phyloP scores from a whole-genome alignment of 2,888 invertebrate species.

The Drosophila ezoana region DNA sequence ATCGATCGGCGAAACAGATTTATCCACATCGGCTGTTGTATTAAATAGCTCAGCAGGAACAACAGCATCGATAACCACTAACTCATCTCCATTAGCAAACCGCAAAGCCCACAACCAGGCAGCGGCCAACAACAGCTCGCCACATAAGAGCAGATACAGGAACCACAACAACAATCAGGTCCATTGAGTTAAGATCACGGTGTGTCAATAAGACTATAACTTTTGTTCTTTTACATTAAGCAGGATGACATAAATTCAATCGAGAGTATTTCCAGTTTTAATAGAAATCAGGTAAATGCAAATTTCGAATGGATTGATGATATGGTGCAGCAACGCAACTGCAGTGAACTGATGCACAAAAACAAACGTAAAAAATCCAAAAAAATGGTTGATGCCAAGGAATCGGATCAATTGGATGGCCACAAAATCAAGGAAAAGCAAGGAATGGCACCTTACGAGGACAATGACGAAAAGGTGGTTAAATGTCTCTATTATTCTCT shows the following conservation, averaged over 20 bases:
- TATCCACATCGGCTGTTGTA: slow-evolving; percentile 49
- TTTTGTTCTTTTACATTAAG: not conserved
- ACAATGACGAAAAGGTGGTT: slow-evolving; percentile 82
- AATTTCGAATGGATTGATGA: slow-evolving; percentile 78
- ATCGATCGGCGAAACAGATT: slow-evolving; percentile 50
- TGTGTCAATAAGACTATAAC: not conserved
- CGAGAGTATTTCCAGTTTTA: slow-evolving; percentile 77
- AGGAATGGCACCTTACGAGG: slow-evolving; percentile 56
- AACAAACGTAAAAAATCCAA: slow-evolving; percentile 80
- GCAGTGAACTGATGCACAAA: slow-evolving; percentile 66
- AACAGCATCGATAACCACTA: slow-evolving; percentile 71
- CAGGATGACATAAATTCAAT: slow-evolving; percentile 84
- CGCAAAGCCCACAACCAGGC: slow-evolving; percentile 42
- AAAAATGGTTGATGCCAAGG: slow-evolving; percentile 53
- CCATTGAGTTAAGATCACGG: not conserved
- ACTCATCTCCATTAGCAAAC: slow-evolving; percentile 55
- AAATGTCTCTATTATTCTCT: slow-evolving; percentile 84
- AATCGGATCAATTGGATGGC: slow-evolving; percentile 76
- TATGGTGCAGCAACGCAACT: slow-evolving; percentile 59
- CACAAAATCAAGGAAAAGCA: slow-evolving; percentile 50
- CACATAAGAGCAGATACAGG: slow-evolving; percentile 64
- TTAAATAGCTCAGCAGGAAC: slow-evolving; percentile 75
- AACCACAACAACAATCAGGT: slow-evolving; percentile 81
- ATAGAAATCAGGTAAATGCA: slow-evolving; percentile 45
- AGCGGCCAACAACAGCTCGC: slow-evolving; percentile 31